Percentiles rank a stretch among this genome's conserved stretches.
Evolutionary conservation across 1,140 invertebrate genomes (phyloP).

Genomic region (Drosophila sturtevanti): DNA sequence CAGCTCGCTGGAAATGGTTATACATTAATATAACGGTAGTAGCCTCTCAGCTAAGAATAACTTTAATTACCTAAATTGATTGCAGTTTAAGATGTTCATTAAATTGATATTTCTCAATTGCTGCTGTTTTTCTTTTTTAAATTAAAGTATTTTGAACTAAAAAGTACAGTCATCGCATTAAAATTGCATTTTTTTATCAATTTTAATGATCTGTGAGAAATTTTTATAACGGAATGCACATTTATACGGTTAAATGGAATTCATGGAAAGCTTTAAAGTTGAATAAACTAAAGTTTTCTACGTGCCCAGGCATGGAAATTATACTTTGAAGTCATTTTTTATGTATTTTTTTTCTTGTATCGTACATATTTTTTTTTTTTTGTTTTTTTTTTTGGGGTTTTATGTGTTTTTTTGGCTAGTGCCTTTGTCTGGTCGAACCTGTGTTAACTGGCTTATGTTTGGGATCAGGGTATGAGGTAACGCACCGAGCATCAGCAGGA

Average conservation of each 20-base stretch:
- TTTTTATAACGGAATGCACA: too few species aligned
- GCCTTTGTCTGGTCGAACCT: slow-evolving; percentile 13
- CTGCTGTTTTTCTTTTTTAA: too few species aligned
- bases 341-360: slow-evolving; percentile 24
- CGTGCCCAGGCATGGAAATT: neutral
- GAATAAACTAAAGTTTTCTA: neutral
- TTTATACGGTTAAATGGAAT: neutral
- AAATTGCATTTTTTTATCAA: too few species aligned
- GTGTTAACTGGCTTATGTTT: slow-evolving; percentile 47
- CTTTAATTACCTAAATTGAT: too few species aligned
- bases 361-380: neutral
- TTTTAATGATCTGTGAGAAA: too few species aligned
- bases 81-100: too few species aligned
- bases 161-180: neutral
- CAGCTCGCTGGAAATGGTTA: too few species aligned
- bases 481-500: neutral
- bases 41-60: too few species aligned
- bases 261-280: neutral
- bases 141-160: neutral
- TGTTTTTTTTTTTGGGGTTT: neutral
- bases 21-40: too few species aligned
- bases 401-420: too few species aligned
- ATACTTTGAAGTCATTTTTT: neutral
- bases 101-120: too few species aligned
- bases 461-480: neutral